These are phyloP conservation scores for Scylla paramamosain DNA, from an alignment of 1,140 invertebrate species.

Conservation along the genomic window DNA sequence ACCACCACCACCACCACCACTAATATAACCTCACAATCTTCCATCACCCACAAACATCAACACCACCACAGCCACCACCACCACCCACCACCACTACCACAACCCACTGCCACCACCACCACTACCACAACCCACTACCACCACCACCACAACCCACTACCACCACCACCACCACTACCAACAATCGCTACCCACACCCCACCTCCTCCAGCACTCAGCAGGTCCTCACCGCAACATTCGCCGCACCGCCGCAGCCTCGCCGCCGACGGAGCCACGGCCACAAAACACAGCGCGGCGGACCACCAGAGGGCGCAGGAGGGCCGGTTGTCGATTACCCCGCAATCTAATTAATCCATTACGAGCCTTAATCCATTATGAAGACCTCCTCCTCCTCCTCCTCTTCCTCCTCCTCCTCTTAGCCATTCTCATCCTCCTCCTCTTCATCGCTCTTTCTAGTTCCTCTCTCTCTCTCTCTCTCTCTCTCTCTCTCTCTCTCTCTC, in stretches of 20 bases:
- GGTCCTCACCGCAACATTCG: neutral
- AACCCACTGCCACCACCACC: too few relatives aligned
- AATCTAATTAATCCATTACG: constrained; percentile 76
- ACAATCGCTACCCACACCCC: neutral
- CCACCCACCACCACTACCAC: neutral
- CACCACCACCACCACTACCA: neutral
- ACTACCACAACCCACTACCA: neutral
- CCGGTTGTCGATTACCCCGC: constrained; percentile 68
- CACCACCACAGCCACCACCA: neutral
- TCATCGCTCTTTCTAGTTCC: neutral
- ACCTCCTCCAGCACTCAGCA: neutral
- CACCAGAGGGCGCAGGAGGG: neutral
- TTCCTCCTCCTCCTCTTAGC: constrained; percentile 29
- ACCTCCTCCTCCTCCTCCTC: constrained; percentile 40
- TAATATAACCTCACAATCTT: neutral
- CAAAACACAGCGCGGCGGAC: constrained; percentile 18
- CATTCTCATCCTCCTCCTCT: neutral
- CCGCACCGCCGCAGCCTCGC: neutral
- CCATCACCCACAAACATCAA: neutral
- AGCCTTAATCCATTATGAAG: constrained; percentile 71
- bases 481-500: neutral
- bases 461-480: neutral
- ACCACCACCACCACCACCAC: neutral
- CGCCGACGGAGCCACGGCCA: neutral
- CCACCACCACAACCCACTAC: neutral